These are phyloP conservation scores for Notolepis coatsorum DNA, from an alignment of 2,797 vertebrate species.

Conservation along the genomic window DNA sequence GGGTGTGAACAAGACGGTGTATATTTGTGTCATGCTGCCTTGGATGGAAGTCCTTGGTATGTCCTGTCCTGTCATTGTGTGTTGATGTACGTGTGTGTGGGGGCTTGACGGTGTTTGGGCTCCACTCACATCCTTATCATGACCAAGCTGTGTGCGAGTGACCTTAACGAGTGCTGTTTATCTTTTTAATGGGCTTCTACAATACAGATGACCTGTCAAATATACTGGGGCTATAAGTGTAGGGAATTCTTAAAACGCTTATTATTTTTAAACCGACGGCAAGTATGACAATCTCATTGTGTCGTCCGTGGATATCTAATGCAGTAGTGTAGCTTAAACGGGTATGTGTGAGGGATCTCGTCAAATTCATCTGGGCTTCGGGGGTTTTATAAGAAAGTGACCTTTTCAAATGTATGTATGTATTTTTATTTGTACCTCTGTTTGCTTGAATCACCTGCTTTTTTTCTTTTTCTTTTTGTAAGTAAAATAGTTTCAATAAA, in stretches of 20 bases:
- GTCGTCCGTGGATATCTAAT: slow-evolving; percentile 17
- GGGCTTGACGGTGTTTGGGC: not conserved
- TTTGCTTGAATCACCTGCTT: slow-evolving; percentile 86
- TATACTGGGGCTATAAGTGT: slow-evolving; percentile 1
- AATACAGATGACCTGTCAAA: slow-evolving; percentile 1
- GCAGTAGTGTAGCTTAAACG: slow-evolving; percentile 46
- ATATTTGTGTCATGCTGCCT: slow-evolving; percentile 10
- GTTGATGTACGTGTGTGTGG: slow-evolving; percentile 14
- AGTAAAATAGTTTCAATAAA: slow-evolving; percentile 74
- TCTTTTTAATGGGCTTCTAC: not conserved
- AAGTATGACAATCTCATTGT: not conserved
- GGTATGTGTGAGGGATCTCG: slow-evolving; percentile 10
- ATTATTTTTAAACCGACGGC: slow-evolving; percentile 24
- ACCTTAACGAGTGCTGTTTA: not conserved
- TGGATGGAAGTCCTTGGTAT: not conserved
- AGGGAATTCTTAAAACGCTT: slow-evolving; percentile 25
- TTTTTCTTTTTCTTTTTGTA: slow-evolving; percentile 66
- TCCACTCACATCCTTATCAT: not conserved
- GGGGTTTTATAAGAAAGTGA: slow-evolving; percentile 76
- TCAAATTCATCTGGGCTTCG: slow-evolving; percentile 48
- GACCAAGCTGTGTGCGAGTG: slow-evolving; percentile 32
- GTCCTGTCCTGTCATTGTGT: not conserved
- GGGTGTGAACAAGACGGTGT: slow-evolving; percentile 5
- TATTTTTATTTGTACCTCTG: slow-evolving; percentile 74
- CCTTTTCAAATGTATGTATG: slow-evolving; percentile 78